Evolutionary conservation across 2,888 invertebrate genomes (phyloP), one percentile per base, ranked within the genome.

Genomic region (Idaea straminata): DNA sequence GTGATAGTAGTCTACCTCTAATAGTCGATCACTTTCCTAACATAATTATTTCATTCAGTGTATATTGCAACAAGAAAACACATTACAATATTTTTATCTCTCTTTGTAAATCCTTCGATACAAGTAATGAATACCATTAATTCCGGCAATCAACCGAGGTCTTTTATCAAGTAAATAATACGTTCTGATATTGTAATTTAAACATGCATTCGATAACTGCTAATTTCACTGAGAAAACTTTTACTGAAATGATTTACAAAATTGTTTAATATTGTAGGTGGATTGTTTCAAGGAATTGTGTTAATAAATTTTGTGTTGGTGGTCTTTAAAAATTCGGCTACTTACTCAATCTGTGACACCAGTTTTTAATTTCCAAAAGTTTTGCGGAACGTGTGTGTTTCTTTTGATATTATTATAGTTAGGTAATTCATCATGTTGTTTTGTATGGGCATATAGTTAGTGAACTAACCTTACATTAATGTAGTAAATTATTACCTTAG

Each of bases 401-500:
- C 47, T 13, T 47, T 10, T 13, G 6, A 47, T 47, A 47, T 47
- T 47, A 7, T 47, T 7, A 47, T 47, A 36, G 36, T 36, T 36
- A 7, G 47, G 59, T 66, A 2, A 2, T 25, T 86, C 84, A 82
- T 79, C 82, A 75, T 83, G 85, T 86, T 83, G 87, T 82, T 85
- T 85, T 88, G 87, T 84, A 77, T 80, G 74, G 77, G 80, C 79
- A 82, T 77, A 87, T 89, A 87, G 91, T 91, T 91, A 92, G 92
- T 91, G 87, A 84, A 85, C 85, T 87, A 90, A 92, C 92, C 92
- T 92, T 92, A 91, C 91, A 90, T 92, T 90, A 92, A 90, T 83
- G 80, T 81, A 84, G 81, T 85, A 87, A 87, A 92, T 92, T 92
- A 85, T 82, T 79, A 79, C 77, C 83, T 77, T 84, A 74, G 84